A percentile compares a stretch with the other conserved stretches of the same genome.
phyloP scores from a whole-genome alignment of 2,113 vertebrate genomes.

The Suricata suricatta region DNA sequence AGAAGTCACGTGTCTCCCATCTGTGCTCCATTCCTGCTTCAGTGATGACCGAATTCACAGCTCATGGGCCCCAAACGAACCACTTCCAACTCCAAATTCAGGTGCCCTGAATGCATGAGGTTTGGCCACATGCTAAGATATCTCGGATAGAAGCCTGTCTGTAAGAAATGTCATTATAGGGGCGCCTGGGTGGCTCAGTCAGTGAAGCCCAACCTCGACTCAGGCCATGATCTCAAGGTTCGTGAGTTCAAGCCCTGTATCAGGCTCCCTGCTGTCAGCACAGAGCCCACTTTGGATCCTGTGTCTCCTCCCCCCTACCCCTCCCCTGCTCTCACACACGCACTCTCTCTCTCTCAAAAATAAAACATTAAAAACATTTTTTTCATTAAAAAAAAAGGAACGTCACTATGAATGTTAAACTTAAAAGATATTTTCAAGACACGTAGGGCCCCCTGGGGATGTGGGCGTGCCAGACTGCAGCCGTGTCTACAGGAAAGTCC shows the following conservation, averaged over 20 bases:
- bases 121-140: background rate
- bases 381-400: background rate
- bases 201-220: too few species aligned
- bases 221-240: too few species aligned
- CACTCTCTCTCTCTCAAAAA: too few species aligned
- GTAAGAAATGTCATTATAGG: background rate
- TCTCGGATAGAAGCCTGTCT: background rate
- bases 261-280: too few species aligned
- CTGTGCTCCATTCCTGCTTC: too few species aligned
- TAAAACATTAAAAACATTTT: too few species aligned
- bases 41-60: background rate
- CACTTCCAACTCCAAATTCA: background rate
- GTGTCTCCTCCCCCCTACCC: too few species aligned
- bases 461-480: fast-evolving
- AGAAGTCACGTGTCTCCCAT: background rate
- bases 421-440: background rate
- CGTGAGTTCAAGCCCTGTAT: too few species aligned
- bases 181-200: too few species aligned
- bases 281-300: too few species aligned
- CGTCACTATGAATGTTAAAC: background rate
- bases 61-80: background rate
- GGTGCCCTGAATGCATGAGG: background rate
- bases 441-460: fast-evolving
- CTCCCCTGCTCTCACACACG: too few species aligned
- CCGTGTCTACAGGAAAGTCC: background rate